These are phyloP conservation scores for Leptobrachium ailaonicum DNA, from an alignment of 2,113 vertebrate genomes.

Conservation along the genomic window DNA sequence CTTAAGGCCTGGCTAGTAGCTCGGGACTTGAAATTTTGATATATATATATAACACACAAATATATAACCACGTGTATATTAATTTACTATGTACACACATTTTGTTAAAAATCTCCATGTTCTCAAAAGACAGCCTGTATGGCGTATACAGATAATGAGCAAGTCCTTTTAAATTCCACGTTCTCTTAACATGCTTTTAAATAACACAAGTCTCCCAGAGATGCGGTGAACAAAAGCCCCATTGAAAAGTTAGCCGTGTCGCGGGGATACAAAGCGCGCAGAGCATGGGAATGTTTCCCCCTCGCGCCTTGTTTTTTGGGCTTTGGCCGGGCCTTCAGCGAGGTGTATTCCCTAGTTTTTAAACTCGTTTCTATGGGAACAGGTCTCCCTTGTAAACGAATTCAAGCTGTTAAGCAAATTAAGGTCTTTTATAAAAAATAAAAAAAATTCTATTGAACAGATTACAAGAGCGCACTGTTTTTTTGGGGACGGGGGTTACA, in stretches of 20 bases:
- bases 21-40: too few relatives aligned
- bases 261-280: conserved; percentile 52
- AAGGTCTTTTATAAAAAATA: conserved; percentile 46
- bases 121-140: background rate
- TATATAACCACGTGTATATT: too few relatives aligned
- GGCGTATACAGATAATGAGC: conserved; percentile 1
- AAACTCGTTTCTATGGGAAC: conserved; percentile 73
- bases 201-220: conserved; percentile 6
- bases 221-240: conserved; percentile 7
- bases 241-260: conserved; percentile 37
- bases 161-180: too few relatives aligned
- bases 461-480: conserved; percentile 56
- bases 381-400: conserved; percentile 61
- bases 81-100: too few relatives aligned
- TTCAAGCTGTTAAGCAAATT: conserved; percentile 62
- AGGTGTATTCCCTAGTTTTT: conserved; percentile 59
- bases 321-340: conserved; percentile 54
- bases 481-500: conserved; percentile 51
- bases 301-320: conserved; percentile 42
- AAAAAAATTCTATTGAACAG: conserved; percentile 41
- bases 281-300: conserved; percentile 47
- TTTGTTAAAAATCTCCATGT: too few relatives aligned
- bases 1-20: too few relatives aligned
- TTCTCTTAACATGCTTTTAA: background rate
- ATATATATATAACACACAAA: too few relatives aligned